phyloP scores from a whole-genome alignment of 2,797 vertebrate species.

The Heliangelus exortis region DNA sequence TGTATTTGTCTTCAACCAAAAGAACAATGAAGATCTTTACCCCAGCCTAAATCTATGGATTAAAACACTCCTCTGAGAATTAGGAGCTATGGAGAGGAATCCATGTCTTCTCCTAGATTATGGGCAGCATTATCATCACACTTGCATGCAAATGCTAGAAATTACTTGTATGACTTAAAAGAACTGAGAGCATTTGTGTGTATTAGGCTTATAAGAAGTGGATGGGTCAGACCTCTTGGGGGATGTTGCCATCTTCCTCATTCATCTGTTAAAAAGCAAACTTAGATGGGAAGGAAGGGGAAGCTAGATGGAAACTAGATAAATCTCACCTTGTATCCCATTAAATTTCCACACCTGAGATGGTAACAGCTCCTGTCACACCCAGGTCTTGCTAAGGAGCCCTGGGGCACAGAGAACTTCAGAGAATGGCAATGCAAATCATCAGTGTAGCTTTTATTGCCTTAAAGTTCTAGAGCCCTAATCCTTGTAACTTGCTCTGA shows the following conservation, averaged over 20 bases:
- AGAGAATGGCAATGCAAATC: background rate
- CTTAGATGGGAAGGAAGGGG: background rate
- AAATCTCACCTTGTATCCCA: background rate
- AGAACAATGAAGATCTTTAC: background rate
- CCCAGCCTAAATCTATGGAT: background rate
- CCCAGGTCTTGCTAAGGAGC: background rate
- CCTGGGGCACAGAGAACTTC: background rate
- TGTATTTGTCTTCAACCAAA: background rate
- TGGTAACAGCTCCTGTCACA: background rate
- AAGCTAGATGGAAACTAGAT: background rate
- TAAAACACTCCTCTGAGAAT: background rate
- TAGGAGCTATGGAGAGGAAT: background rate
- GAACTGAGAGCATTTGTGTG: background rate
- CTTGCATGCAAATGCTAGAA: background rate
- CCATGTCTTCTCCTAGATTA: background rate
- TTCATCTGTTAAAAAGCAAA: background rate
- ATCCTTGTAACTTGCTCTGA: background rate
- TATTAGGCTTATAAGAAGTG: accelerated
- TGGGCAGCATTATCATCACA: background rate
- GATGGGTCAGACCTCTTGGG: background rate
- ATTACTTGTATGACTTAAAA: background rate
- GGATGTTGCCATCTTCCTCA: background rate
- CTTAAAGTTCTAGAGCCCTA: background rate
- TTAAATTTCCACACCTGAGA: background rate
- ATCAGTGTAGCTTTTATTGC: background rate